phyloP scores from a whole-genome alignment of 2,888 invertebrate genomes.

The Watsonalla binaria region DNA sequence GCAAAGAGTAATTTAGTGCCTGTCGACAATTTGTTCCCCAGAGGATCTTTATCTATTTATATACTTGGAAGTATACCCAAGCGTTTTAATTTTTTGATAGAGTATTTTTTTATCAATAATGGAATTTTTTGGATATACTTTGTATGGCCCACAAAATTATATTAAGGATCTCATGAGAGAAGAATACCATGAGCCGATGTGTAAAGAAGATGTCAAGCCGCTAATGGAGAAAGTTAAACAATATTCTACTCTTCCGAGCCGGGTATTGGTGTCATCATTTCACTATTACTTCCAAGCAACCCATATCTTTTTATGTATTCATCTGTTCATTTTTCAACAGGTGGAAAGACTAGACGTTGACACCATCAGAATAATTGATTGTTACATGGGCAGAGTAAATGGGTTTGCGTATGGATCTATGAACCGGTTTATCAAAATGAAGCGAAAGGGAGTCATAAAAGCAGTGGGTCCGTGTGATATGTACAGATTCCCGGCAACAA shows the following conservation, averaged over 20 bases:
- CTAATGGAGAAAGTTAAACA: constrained; percentile 49
- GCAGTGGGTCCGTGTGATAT: constrained; percentile 75
- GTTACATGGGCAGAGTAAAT: constrained; percentile 72
- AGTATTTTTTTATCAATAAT: constrained; percentile 29
- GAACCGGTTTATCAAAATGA: constrained; percentile 67
- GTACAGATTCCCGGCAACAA: constrained; percentile 66
- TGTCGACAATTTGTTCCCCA: too few relatives aligned
- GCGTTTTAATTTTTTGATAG: background rate
- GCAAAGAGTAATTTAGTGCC: background rate
- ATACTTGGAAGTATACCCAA: too few relatives aligned
- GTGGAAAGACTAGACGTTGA: constrained; percentile 51
- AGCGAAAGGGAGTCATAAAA: constrained; percentile 72
- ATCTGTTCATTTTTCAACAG: constrained; percentile 14
- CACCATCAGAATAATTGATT: constrained; percentile 62
- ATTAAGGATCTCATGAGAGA: constrained; percentile 62
- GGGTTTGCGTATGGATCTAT: constrained; percentile 76
- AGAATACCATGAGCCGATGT: constrained; percentile 66
- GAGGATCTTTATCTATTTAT: too few relatives aligned
- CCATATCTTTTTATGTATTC: too few relatives aligned
- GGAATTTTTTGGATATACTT: constrained; percentile 76
- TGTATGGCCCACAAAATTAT: constrained; percentile 69
- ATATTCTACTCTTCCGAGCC: constrained; percentile 45
- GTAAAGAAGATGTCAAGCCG: constrained; percentile 47
- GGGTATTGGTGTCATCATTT: constrained; percentile 18
- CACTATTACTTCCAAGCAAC: too few relatives aligned